Percentiles rank a stretch among this genome's conserved stretches.
phyloP scores from a whole-genome alignment of 2,113 vertebrate genomes.

The Microtus pennsylvanicus region DNA sequence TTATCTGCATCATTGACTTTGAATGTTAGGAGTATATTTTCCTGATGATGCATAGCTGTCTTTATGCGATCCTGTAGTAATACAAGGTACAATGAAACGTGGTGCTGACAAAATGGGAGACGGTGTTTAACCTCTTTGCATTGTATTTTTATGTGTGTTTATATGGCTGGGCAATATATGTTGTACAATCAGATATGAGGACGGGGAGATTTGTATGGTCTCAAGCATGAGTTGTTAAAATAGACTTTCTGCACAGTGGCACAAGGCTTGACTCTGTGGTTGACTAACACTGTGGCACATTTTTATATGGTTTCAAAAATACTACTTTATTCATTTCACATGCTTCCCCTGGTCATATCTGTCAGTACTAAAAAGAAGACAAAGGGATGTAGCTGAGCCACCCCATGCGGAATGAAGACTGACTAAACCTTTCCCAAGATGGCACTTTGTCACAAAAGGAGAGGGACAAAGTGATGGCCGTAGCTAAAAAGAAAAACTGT shows the following conservation, averaged over 20 bases:
- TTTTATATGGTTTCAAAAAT: constrained; percentile 49
- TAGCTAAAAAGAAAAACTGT: constrained; percentile 32
- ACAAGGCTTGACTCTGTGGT: neutral
- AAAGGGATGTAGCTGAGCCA: neutral
- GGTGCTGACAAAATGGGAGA: constrained; percentile 49
- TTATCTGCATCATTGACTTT: constrained; percentile 81
- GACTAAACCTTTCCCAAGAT: constrained; percentile 19
- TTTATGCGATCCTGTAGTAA: constrained; percentile 78
- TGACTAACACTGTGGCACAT: neutral
- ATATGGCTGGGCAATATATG: neutral
- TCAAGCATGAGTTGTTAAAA: neutral
- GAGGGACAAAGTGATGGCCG: neutral
- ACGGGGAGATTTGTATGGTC: neutral
- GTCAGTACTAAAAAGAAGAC: neutral
- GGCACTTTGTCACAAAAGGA: constrained; percentile 36
- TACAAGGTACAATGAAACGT: constrained; percentile 61
- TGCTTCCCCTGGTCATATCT: neutral
- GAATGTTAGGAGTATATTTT: constrained; percentile 78
- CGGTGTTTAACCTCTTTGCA: neutral
- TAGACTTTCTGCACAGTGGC: neutral
- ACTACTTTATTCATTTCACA: constrained; percentile 28
- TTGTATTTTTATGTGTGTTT: constrained; percentile 47
- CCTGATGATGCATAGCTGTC: constrained; percentile 70
- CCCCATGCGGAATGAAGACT: constrained; percentile 9
- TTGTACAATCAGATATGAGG: constrained; percentile 56